Conservation (phyloP, 2,888 invertebrate genomes). For the Drosophila neoperkinsi region DNA sequence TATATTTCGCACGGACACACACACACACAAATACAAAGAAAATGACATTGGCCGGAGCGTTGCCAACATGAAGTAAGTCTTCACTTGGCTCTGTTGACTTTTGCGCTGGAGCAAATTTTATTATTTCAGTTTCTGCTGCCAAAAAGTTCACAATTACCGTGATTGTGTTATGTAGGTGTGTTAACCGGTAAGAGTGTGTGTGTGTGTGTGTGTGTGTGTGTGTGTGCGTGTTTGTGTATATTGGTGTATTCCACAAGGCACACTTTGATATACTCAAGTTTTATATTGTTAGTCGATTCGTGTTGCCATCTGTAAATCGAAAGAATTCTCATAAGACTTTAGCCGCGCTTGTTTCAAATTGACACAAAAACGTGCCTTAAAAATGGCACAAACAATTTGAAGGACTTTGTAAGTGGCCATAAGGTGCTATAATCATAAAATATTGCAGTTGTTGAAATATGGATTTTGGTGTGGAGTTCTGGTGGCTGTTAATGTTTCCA, state of each 20-base stretch:
- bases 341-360: slow-evolving; percentile 11
- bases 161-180: slow-evolving; percentile 54
- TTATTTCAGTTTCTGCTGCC: slow-evolving; percentile 44
- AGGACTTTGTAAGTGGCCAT: not conserved
- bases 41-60: slow-evolving; percentile 51
- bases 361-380: slow-evolving; percentile 3
- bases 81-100: slow-evolving; percentile 64
- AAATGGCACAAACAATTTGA: not conserved
- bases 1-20: slow-evolving; percentile 49
- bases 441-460: not conserved
- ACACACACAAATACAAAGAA: slow-evolving; percentile 13
- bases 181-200: slow-evolving; percentile 9
- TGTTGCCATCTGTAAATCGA: slow-evolving; percentile 53
- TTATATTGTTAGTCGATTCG: slow-evolving; percentile 45
- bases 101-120: slow-evolving; percentile 37
- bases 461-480: not conserved
- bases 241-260: slow-evolving; percentile 51
- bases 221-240: slow-evolving; percentile 8
- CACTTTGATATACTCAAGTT: slow-evolving; percentile 54
- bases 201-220: slow-evolving; percentile 17
- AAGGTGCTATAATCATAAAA: not conserved
- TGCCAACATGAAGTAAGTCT: slow-evolving; percentile 70
- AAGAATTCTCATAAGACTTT: slow-evolving; percentile 39
- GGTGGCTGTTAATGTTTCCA: not conserved
- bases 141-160: slow-evolving; percentile 68